Evolutionary conservation across 2,888 invertebrate species (phyloP).

Genomic region (Eustalomyia histrio): DNA sequence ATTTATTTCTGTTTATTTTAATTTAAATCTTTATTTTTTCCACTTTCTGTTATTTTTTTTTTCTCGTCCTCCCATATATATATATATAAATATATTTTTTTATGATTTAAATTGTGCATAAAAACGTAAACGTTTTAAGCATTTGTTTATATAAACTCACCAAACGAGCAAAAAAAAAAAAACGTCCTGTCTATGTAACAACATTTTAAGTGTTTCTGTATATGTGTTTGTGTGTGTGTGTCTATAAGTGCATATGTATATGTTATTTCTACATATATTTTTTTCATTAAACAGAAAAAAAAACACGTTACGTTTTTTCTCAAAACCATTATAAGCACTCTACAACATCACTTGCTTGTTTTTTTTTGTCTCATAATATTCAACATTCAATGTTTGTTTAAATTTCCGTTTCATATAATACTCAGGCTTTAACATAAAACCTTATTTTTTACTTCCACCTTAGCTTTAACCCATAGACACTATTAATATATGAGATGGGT

Average conservation of each 20-base stretch:
- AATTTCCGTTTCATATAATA: conserved; percentile 62
- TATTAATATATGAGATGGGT: too few relatives aligned
- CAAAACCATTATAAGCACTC: conserved; percentile 57
- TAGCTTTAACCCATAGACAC: background rate
- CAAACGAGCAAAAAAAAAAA: conserved; percentile 39
- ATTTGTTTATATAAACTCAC: conserved; percentile 58
- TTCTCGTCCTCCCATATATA: conserved; percentile 25
- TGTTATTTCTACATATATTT: conserved; percentile 17
- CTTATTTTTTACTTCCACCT: background rate
- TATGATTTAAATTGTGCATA: conserved; percentile 70
- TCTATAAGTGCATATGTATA: conserved; percentile 12
- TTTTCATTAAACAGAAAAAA: background rate
- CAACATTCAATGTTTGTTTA: conserved; percentile 66
- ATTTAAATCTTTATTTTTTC: conserved; percentile 41
- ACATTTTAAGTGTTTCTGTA: conserved; percentile 40
- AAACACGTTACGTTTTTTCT: conserved; percentile 15
- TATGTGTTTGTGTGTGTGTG: conserved; percentile 37
- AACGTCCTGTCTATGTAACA: conserved; percentile 54
- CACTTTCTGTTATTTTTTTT: conserved; percentile 35
- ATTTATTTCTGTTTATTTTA: conserved; percentile 47
- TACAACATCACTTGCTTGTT: conserved; percentile 41
- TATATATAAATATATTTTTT: conserved; percentile 37
- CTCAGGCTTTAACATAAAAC: conserved; percentile 3
- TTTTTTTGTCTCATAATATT: conserved; percentile 24
- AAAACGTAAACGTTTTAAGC: conserved; percentile 69